Conservation (phyloP, 2,797 vertebrate species). For the Eleutherodactylus coqui region DNA sequence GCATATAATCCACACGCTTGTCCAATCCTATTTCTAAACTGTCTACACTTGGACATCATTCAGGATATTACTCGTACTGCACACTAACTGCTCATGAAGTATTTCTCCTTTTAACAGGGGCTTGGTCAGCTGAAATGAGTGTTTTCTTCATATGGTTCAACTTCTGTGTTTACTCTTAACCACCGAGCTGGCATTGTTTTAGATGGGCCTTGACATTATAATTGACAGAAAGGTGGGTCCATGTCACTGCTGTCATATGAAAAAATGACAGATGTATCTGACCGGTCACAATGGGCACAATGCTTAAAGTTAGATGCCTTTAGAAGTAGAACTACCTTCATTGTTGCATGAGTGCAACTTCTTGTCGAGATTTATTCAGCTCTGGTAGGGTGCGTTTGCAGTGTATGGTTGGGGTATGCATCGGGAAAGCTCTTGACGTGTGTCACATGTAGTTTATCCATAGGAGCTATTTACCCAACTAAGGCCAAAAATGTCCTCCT, state of each 20-base stretch:
- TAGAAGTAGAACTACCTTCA: not conserved
- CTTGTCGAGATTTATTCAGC: no score
- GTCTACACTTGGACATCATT: slow-evolving; percentile 23
- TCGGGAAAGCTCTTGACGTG: no score
- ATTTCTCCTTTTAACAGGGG: not conserved
- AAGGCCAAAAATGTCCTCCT: no score
- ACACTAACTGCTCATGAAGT: not conserved
- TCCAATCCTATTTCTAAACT: slow-evolving; percentile 14
- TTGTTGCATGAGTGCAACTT: no score
- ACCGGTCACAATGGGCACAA: no score
- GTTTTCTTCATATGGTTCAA: not conserved
- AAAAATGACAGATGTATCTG: not conserved
- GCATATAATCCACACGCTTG: not conserved
- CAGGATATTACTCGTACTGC: slow-evolving; percentile 8
- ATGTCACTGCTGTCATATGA: not conserved
- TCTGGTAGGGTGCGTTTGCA: no score
- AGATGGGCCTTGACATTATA: not conserved
- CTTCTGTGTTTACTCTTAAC: not conserved
- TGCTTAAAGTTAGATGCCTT: not conserved
- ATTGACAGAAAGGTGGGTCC: not conserved
- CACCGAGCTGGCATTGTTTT: not conserved
- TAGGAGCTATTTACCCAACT: no score
- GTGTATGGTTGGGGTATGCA: no score
- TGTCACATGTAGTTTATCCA: no score
- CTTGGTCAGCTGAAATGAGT: not conserved